phyloP scores from a whole-genome alignment of 2,113 vertebrate species.

The Neodon shergylaensis region DNA sequence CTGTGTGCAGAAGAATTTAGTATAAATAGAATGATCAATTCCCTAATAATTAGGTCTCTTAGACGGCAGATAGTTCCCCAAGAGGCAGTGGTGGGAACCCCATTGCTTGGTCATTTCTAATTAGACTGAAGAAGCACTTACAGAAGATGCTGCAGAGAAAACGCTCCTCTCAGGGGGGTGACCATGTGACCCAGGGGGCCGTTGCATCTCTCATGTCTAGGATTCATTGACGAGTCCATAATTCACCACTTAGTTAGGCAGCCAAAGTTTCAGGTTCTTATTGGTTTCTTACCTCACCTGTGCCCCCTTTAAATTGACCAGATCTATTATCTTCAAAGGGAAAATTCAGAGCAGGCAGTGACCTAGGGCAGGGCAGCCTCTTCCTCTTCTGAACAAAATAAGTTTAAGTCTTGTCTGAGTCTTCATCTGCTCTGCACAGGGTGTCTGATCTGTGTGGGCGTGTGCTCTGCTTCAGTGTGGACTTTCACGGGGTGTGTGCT shows the following conservation, averaged over 20 bases:
- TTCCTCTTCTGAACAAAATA: conserved; percentile 55
- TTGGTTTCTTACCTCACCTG: conserved; percentile 87
- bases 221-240: conserved; percentile 88
- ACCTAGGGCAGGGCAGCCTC: conserved; percentile 53
- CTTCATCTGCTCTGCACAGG: neutral
- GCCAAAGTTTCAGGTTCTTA: conserved; percentile 85
- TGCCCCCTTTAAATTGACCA: conserved; percentile 88
- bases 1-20: conserved; percentile 78
- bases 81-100: conserved; percentile 85
- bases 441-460: too few relatives aligned
- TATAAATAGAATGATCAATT: conserved; percentile 83
- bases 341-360: conserved; percentile 60
- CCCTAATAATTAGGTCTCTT: conserved; percentile 83
- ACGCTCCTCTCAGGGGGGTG: conserved; percentile 78
- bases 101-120: conserved; percentile 89
- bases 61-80: conserved; percentile 82
- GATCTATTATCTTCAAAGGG: conserved; percentile 78
- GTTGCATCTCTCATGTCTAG: conserved; percentile 84
- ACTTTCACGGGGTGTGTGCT: too few relatives aligned
- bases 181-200: conserved; percentile 83
- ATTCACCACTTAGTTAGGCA: conserved; percentile 89
- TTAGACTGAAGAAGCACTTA: conserved; percentile 86
- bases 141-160: conserved; percentile 84
- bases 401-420: conserved; percentile 24
- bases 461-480: too few relatives aligned